Conservation (phyloP, 2,797 vertebrate species). For the Melanogrammus aeglefinus region DNA sequence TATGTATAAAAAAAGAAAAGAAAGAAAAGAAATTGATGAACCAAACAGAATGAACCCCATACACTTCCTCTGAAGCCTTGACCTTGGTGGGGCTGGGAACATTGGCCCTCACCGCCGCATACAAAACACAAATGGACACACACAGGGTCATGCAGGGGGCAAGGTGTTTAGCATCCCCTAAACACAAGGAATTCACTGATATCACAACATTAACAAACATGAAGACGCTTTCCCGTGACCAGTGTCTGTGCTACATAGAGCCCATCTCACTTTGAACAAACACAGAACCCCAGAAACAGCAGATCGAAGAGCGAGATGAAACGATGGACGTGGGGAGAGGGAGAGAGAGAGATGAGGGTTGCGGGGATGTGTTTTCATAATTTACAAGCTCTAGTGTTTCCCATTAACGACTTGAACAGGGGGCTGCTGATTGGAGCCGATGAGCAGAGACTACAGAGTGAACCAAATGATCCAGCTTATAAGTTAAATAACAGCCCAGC, state of each 20-base stretch:
- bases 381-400: background rate
- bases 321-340: background rate
- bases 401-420: background rate
- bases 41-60: background rate
- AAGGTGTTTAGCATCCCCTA: background rate
- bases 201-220: background rate
- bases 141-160: background rate
- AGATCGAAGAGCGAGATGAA: background rate
- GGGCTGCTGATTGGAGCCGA: background rate
- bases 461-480: background rate
- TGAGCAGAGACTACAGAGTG: background rate
- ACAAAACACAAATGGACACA: background rate
- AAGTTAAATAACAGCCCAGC: background rate
- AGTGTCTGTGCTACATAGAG: constrained; percentile 9
- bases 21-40: constrained; percentile 18
- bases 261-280: background rate
- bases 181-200: background rate
- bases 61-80: background rate
- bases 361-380: constrained; percentile 27
- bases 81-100: background rate
- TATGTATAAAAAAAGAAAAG: constrained; percentile 8
- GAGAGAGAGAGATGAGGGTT: constrained; percentile 7
- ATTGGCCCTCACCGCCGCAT: background rate
- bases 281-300: background rate
- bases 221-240: background rate